These are phyloP conservation scores for Simalia tracyae DNA, from an alignment of 2,797 vertebrate species.

Conservation along the genomic window DNA sequence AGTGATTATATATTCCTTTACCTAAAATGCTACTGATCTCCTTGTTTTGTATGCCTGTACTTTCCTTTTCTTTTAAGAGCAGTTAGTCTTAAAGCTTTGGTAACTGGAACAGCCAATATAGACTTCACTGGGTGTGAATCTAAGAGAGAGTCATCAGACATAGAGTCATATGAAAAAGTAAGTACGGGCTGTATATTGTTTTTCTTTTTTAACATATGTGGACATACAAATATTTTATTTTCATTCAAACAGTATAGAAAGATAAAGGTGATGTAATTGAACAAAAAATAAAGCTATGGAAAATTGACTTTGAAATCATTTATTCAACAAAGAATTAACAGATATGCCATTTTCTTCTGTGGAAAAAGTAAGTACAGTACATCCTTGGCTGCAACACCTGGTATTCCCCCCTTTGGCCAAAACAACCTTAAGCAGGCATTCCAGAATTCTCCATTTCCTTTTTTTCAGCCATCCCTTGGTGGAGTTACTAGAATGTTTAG, in stretches of 20 bases:
- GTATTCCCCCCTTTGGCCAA: not conserved
- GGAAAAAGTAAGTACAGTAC: not conserved
- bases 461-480: not conserved
- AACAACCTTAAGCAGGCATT: not conserved
- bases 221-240: not conserved
- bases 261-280: not conserved
- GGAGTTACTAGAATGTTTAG: not conserved
- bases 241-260: not conserved
- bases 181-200: not conserved
- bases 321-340: not conserved
- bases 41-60: not conserved
- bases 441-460: not conserved
- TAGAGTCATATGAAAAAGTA: not conserved
- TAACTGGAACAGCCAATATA: not conserved
- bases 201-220: not conserved
- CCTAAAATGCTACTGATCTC: not conserved
- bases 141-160: not conserved
- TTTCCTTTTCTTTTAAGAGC: not conserved
- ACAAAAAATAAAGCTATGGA: not conserved
- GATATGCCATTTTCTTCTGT: not conserved
- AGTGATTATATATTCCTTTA: not conserved
- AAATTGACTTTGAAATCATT: not conserved
- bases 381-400: not conserved
- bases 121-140: not conserved
- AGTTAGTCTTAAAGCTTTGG: not conserved